phyloP scores from a whole-genome alignment of 2,888 invertebrate genomes.

The Gymnocheta viridis region DNA sequence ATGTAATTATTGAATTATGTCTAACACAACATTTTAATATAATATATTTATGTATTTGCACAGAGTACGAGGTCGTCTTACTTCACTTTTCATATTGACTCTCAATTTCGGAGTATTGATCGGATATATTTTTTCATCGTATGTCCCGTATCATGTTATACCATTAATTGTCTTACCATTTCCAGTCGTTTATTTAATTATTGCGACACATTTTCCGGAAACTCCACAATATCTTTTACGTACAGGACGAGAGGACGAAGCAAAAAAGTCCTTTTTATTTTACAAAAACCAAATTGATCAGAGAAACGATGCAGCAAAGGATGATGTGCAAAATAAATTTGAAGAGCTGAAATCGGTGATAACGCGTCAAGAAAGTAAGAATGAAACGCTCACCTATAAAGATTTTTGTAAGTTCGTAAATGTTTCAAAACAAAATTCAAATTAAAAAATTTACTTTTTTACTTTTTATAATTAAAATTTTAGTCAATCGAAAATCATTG shows the following conservation, averaged over 20 bases:
- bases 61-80: constrained; percentile 78
- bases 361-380: constrained; percentile 55
- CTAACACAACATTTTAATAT: background rate
- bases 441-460: background rate
- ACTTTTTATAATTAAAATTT: too few relatives aligned
- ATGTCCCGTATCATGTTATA: constrained; percentile 77
- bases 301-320: constrained; percentile 69
- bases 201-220: constrained; percentile 76
- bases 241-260: constrained; percentile 71
- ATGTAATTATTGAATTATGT: background rate
- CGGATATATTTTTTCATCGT: constrained; percentile 77
- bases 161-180: constrained; percentile 76
- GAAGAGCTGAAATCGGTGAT: constrained; percentile 55
- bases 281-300: constrained; percentile 76
- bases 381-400: constrained; percentile 70
- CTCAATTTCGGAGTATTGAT: constrained; percentile 77
- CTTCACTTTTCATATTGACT: constrained; percentile 74
- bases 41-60: too few relatives aligned
- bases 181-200: constrained; percentile 75
- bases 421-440: background rate
- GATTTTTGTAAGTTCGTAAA: constrained; percentile 72
- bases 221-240: constrained; percentile 77
- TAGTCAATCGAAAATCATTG: constrained; percentile 75
- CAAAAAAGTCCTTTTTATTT: constrained; percentile 76
- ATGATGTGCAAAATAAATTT: constrained; percentile 71